Conservation (phyloP, 2,888 invertebrate genomes). For the Epicampocera succincta region DNA sequence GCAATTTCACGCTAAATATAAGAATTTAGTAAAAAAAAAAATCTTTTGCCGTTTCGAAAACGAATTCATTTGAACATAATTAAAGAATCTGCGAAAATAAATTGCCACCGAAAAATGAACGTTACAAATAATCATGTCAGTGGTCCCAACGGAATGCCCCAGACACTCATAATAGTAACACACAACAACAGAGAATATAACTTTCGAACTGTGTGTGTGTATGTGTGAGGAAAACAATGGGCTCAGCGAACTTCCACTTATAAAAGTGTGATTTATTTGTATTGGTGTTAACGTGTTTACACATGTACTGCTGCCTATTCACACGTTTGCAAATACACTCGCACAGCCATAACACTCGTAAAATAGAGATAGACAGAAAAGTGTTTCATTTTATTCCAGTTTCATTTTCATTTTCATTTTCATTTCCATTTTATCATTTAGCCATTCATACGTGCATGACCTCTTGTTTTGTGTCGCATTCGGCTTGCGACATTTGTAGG, state of each 20-base stretch:
- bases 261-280: slow-evolving; percentile 69
- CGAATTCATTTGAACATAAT: too few relatives aligned
- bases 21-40: slow-evolving; percentile 6
- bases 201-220: slow-evolving; percentile 44
- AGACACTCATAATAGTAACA: too few relatives aligned
- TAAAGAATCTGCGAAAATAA: too few relatives aligned
- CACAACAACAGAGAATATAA: slow-evolving; percentile 8
- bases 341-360: slow-evolving; percentile 13
- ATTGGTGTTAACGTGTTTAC: slow-evolving; percentile 65
- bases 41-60: too few relatives aligned
- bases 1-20: too few relatives aligned
- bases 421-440: slow-evolving; percentile 61
- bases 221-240: slow-evolving; percentile 40
- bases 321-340: slow-evolving; percentile 49
- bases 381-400: slow-evolving; percentile 41
- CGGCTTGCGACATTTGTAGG: not conserved
- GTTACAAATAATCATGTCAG: too few relatives aligned
- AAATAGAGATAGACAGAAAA: slow-evolving; percentile 1
- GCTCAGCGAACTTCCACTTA: slow-evolving; percentile 22
- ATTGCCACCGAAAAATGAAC: too few relatives aligned
- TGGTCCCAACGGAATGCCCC: too few relatives aligned
- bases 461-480: slow-evolving; percentile 42
- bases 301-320: slow-evolving; percentile 58
- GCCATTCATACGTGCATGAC: slow-evolving; percentile 60
- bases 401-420: too few relatives aligned